phyloP scores from a whole-genome alignment of 2,113 vertebrate genomes.

The Ailurus styani region DNA sequence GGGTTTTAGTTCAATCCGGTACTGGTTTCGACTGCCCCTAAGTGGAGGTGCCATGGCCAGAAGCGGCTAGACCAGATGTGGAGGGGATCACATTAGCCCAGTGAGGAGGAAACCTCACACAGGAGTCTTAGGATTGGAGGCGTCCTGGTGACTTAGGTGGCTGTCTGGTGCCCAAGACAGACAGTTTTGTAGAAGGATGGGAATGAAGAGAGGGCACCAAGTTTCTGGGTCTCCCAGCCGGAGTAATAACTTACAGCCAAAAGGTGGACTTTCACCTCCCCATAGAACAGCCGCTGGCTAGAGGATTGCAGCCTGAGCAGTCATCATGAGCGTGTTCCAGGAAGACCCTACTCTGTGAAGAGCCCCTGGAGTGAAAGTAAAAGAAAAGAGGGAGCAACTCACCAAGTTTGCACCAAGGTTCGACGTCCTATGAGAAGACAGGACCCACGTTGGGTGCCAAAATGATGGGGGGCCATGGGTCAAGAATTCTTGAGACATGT shows the following conservation, averaged over 20 bases:
- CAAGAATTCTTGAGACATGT: no score
- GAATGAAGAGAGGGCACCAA: background rate
- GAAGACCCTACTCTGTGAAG: no score
- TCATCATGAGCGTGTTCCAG: no score
- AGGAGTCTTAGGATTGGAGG: background rate
- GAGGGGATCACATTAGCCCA: background rate
- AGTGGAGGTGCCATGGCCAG: background rate
- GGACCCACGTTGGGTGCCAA: no score
- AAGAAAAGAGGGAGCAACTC: no score
- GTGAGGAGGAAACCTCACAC: accelerated
- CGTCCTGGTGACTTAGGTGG: no score
- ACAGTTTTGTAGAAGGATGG: background rate
- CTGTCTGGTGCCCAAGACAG: no score
- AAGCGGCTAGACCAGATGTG: background rate
- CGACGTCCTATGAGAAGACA: no score
- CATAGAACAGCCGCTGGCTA: no score
- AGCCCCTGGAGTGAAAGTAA: no score
- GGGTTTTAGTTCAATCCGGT: background rate
- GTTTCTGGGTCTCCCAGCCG: background rate
- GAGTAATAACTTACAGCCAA: background rate
- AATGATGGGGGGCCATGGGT: no score
- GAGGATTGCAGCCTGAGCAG: background rate
- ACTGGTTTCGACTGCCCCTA: background rate
- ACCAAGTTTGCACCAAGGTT: no score
- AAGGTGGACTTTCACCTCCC: background rate